Percentiles rank a stretch among this genome's conserved stretches.
Conservation (phyloP, 2,888 invertebrate genomes). For the Coelinius sp. region DNA sequence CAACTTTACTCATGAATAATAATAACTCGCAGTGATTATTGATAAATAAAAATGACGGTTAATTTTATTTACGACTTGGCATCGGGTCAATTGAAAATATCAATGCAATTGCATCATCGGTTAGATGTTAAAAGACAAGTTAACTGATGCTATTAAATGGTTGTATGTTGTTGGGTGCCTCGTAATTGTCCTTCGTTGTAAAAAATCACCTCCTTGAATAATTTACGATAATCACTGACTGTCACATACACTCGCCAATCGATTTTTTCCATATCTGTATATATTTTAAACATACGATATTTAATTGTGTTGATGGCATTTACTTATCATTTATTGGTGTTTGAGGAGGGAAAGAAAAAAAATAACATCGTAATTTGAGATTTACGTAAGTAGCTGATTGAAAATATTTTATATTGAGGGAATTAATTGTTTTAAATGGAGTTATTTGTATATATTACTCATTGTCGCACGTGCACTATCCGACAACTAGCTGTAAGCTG, state of each 20-base stretch:
- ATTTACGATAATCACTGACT: slow-evolving; percentile 17
- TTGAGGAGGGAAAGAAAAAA: background rate
- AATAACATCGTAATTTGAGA: background rate
- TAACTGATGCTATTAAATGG: slow-evolving; percentile 5
- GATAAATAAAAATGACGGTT: background rate
- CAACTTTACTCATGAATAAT: background rate
- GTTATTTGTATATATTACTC: slow-evolving; percentile 5
- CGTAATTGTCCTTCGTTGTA: slow-evolving; percentile 22
- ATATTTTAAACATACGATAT: background rate
- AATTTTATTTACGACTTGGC: slow-evolving; percentile 3
- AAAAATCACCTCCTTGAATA: slow-evolving; percentile 22
- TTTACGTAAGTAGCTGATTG: background rate
- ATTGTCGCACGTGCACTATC: slow-evolving; percentile 14
- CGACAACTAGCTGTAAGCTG: background rate
- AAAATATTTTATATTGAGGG: background rate
- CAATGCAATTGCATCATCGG: slow-evolving; percentile 21
- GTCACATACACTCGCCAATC: background rate
- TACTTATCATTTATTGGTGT: slow-evolving; percentile 1
- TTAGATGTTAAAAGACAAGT: slow-evolving; percentile 9
- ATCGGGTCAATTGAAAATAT: slow-evolving; percentile 21
- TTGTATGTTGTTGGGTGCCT: slow-evolving; percentile 15
- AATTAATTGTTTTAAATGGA: slow-evolving; percentile 12
- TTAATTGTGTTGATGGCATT: background rate
- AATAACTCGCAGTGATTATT: background rate
- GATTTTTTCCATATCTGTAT: slow-evolving; percentile 9